Evolutionary conservation across 2,888 invertebrate species (phyloP).

Genomic region (Catocala nupta): DNA sequence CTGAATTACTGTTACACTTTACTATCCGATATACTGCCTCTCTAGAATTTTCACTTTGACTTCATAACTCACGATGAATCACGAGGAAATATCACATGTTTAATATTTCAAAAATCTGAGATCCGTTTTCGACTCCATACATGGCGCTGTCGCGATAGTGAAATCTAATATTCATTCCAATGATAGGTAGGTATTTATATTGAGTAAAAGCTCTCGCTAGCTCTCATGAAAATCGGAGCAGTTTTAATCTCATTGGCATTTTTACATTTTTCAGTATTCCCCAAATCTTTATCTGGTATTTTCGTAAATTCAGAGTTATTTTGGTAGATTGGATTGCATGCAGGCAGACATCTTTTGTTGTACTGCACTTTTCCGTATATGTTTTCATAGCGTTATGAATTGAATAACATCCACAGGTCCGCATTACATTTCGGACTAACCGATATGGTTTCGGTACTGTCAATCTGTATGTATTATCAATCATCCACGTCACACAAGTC

Average conservation of each 20-base stretch:
- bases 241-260: constrained; percentile 61
- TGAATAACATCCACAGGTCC: no score
- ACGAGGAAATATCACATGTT: not conserved
- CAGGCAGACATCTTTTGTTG: no score
- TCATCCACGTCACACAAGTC: no score
- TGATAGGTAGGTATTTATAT: constrained; percentile 75
- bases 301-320: not conserved
- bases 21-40: no score
- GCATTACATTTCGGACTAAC: no score
- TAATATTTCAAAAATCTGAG: constrained; percentile 14
- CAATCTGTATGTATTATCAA: no score
- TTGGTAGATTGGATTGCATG: no score
- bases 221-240: constrained; percentile 58
- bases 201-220: constrained; percentile 63
- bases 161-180: constrained; percentile 81
- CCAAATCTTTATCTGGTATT: constrained; percentile 20
- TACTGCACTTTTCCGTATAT: not conserved
- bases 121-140: constrained; percentile 51
- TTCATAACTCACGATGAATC: no score
- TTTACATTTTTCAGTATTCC: constrained; percentile 45
- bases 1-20: no score
- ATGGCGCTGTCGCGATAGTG: constrained; percentile 66
- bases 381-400: no score
- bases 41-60: no score
- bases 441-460: no score